Evolutionary conservation across 2,797 vertebrate species (phyloP).

Genomic region (Alcedo quadribrachys): DNA sequence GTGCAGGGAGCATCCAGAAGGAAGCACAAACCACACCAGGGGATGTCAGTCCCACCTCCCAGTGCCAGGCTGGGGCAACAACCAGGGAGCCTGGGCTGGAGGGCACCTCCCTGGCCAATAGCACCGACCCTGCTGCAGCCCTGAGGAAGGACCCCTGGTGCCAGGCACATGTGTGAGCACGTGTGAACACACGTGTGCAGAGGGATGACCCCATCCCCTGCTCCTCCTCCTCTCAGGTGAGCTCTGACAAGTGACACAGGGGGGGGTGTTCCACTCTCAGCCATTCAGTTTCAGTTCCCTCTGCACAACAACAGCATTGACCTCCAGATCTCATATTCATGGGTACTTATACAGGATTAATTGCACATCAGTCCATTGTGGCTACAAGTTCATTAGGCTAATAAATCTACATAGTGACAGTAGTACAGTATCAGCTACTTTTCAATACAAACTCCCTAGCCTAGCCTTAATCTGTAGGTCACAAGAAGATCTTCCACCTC

Average conservation of each 20-base stretch:
- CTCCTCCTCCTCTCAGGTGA: not conserved
- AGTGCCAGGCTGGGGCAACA: fast-evolving
- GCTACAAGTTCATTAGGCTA: constrained; percentile 76
- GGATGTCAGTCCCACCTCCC: not conserved
- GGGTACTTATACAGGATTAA: constrained; percentile 70
- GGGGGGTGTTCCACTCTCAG: not conserved
- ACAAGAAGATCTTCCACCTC: constrained; percentile 1
- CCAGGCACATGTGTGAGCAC: too few species aligned
- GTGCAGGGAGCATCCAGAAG: not conserved
- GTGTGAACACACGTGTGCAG: fast-evolving
- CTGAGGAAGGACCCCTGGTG: not conserved
- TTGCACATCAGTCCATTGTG: constrained; percentile 81
- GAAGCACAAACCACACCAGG: not conserved
- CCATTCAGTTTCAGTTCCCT: not conserved
- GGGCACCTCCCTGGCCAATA: not conserved
- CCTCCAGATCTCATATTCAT: constrained; percentile 57
- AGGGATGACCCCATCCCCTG: not conserved
- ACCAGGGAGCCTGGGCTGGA: not conserved
- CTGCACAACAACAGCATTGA: constrained; percentile 49
- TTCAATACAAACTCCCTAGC: constrained; percentile 58
- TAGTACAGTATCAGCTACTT: constrained; percentile 79
- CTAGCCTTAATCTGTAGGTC: constrained; percentile 58
- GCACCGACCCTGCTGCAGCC: not conserved
- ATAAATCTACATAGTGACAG: constrained; percentile 78
- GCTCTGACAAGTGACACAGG: not conserved